phyloP scores from a whole-genome alignment of 2,113 vertebrate species.

The Cololabis saira region DNA sequence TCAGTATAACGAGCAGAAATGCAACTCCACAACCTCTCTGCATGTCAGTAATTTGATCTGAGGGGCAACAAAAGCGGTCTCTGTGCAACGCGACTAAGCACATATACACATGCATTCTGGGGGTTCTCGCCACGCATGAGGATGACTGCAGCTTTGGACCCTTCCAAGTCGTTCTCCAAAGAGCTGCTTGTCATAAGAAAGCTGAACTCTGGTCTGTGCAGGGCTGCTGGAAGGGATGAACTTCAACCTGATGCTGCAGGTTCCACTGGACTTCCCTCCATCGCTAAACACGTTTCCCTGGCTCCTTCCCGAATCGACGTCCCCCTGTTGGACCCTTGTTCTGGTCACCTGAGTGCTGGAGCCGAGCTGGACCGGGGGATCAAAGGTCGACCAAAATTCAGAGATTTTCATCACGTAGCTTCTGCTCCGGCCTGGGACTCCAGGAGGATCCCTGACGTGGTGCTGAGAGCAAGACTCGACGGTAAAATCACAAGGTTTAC shows the following conservation, averaged over 20 bases:
- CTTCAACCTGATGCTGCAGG: conserved; percentile 1
- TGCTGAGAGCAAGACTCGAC: conserved; percentile 65
- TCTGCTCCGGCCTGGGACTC: conserved; percentile 74
- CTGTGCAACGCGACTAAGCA: conserved; percentile 58
- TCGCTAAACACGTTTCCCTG: conserved; percentile 25
- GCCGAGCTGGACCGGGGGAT: conserved; percentile 65
- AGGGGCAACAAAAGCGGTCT: conserved; percentile 55
- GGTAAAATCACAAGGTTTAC: conserved; percentile 63
- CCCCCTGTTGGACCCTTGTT: conserved; percentile 65
- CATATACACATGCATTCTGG: background rate
- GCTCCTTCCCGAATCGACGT: conserved; percentile 69
- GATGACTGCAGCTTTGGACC: conserved; percentile 35
- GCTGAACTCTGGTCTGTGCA: conserved; percentile 37
- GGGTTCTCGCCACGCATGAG: background rate
- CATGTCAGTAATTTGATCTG: conserved; percentile 62
- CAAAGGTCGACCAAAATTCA: conserved; percentile 60
- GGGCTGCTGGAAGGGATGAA: conserved; percentile 11
- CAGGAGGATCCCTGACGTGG: conserved; percentile 64
- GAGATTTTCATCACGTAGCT: conserved; percentile 43
- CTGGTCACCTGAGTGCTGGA: conserved; percentile 76
- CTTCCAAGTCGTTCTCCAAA: conserved; percentile 21
- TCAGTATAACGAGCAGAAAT: too few relatives aligned
- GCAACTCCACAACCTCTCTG: background rate
- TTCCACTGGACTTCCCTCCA: conserved; percentile 50
- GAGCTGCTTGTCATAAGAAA: conserved; percentile 40